phyloP scores from a whole-genome alignment of 92 coral and sea anemone species.

The Montipora capitata region DNA sequence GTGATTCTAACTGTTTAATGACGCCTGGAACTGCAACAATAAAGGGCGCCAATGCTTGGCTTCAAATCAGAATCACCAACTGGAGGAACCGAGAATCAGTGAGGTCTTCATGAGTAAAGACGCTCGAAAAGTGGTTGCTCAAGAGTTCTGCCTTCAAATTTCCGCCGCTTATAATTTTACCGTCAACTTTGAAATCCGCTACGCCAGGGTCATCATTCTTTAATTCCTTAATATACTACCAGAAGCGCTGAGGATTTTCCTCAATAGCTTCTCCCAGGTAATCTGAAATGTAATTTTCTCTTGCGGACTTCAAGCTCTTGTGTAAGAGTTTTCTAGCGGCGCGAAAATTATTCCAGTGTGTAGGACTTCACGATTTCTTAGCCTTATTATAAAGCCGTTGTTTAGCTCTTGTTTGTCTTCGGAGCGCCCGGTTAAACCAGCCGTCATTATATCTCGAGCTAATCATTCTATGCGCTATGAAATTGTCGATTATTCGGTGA shows the following conservation, averaged over 20 bases:
- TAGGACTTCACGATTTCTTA: slow-evolving; percentile 62
- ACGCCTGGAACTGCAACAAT: slow-evolving; percentile 48
- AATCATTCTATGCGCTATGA: slow-evolving; percentile 74
- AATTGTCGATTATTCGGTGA: slow-evolving; percentile 67
- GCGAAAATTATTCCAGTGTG: slow-evolving; percentile 57
- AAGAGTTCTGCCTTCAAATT: slow-evolving; percentile 51
- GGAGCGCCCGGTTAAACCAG: slow-evolving; percentile 68
- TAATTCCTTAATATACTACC: slow-evolving; percentile 58
- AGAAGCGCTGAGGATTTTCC: slow-evolving; percentile 61
- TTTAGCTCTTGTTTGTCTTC: slow-evolving; percentile 61
- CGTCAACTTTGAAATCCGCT: slow-evolving; percentile 66
- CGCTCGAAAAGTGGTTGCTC: slow-evolving; percentile 63
- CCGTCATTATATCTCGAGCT: slow-evolving; percentile 73
- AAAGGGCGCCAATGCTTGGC: slow-evolving; percentile 47
- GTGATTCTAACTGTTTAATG: slow-evolving; percentile 27
- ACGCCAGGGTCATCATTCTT: slow-evolving; percentile 69
- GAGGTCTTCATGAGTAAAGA: slow-evolving; percentile 64
- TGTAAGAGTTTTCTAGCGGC: slow-evolving; percentile 50
- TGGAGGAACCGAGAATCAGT: slow-evolving; percentile 15
- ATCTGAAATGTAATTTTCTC: slow-evolving; percentile 37
- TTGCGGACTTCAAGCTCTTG: slow-evolving; percentile 55
- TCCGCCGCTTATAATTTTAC: slow-evolving; percentile 59
- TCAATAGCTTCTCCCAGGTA: slow-evolving; percentile 45
- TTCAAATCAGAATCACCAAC: slow-evolving; percentile 28
- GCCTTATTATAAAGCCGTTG: slow-evolving; percentile 72